Evolutionary conservation across 1,140 invertebrate species (phyloP), one percentile per base, ranked within the genome.

Genomic region (Philopotamus ludificatus): DNA sequence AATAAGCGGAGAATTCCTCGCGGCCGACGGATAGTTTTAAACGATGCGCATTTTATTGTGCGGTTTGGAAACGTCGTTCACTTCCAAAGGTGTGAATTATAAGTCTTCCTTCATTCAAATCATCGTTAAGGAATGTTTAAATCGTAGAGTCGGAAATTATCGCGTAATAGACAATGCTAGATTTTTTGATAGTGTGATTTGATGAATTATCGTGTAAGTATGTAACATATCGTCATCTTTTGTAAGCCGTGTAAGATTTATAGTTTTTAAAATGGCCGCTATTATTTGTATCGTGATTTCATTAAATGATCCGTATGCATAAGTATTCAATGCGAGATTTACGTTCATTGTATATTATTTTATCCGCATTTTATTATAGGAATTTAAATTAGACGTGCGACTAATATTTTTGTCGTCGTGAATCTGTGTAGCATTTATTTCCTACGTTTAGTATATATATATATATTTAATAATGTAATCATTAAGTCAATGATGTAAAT

Each of bases 1-100:
- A 25, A 54, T 65, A 70, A 62, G 60, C 47, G 47, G 25, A 63
- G 54, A 63, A 45, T 49, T 66, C 57, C 59, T 45, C n/a, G 47
- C 41, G 68, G 68, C 64, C 68, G 64, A 63, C 58, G 34, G 45
- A 16, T 23, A 21, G 15, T 10, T 21, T 60, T 45, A 47, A 12
- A 20, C 4, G 28, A 34, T 3, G 23, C 22, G 28, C n/a, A n/a
- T 26, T 15, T 20, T 7, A 10, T 20, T 22, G 47, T 8, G 12
- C 12, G 23, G 26, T 39, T 34, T 1, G 53, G 15, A 57, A 57
- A 25, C 28, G 53, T 57, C n/a, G 28, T 26, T 53, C 16, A n/a
- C 22, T 53, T 22, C 23, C 18, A 25, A 26, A 26, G 16, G 28
- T 16, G 34, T 57, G 7, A 42, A 42, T 15, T 57, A 25, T n/a